These are phyloP conservation scores for Drosophila sucinea DNA, from an alignment of 1,140 invertebrate species.

Conservation along the genomic window DNA sequence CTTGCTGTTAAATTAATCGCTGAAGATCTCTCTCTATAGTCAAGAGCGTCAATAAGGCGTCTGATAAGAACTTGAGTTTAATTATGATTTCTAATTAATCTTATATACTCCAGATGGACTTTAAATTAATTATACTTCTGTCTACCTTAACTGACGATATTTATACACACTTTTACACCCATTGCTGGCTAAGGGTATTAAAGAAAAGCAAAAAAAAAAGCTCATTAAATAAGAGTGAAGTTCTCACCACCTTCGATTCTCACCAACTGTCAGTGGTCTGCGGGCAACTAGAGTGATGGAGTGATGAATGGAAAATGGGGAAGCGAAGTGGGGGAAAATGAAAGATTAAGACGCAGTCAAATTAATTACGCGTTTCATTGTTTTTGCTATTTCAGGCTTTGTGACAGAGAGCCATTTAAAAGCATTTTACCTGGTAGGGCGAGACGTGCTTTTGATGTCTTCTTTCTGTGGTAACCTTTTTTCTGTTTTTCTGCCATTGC, in stretches of 20 bases:
- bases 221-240: constrained; percentile 67
- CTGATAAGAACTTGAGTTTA: too few relatives aligned
- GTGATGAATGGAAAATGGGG: not conserved
- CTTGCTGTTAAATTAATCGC: too few relatives aligned
- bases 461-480: constrained; percentile 24
- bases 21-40: too few relatives aligned
- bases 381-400: constrained; percentile 25
- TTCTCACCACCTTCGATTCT: constrained; percentile 50
- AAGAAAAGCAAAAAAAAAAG: constrained; percentile 32
- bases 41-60: too few relatives aligned
- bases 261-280: constrained; percentile 38
- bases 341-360: constrained; percentile 63
- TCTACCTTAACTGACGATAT: too few relatives aligned
- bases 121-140: too few relatives aligned
- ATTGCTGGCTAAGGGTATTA: not conserved
- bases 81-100: too few relatives aligned
- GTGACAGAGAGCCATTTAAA: not conserved
- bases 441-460: constrained; percentile 16
- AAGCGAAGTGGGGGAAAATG: constrained; percentile 10
- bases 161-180: too few relatives aligned
- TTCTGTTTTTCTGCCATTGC: constrained; percentile 10
- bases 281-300: not conserved
- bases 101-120: too few relatives aligned
- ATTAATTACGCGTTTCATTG: constrained; percentile 70
- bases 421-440: constrained; percentile 18